Evolutionary conservation across 2,888 invertebrate species (phyloP).

Genomic region (Pachliopta kotzebuea): DNA sequence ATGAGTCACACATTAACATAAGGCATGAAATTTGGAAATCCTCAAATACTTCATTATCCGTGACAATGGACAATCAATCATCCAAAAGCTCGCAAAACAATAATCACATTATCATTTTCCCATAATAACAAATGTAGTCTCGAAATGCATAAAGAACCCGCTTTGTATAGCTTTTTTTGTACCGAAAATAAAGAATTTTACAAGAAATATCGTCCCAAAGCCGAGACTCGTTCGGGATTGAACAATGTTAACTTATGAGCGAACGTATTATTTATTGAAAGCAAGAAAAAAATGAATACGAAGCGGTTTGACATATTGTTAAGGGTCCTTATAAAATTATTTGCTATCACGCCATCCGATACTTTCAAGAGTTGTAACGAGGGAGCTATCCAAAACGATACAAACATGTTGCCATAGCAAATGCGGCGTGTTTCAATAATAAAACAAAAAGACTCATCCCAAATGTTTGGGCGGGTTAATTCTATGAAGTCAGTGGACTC

Average conservation of each 20-base stretch:
- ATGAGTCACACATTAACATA: slow-evolving; percentile 32
- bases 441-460: slow-evolving; percentile 44
- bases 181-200: slow-evolving; percentile 56
- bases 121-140: slow-evolving; percentile 75
- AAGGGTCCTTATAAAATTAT: slow-evolving; percentile 77
- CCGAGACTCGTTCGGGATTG: slow-evolving; percentile 61
- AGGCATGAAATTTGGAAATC: slow-evolving; percentile 54
- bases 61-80: slow-evolving; percentile 76
- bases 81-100: slow-evolving; percentile 74
- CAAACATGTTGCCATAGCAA: slow-evolving; percentile 49
- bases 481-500: slow-evolving; percentile 44
- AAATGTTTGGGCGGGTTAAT: slow-evolving; percentile 46
- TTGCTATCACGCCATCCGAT: slow-evolving; percentile 76
- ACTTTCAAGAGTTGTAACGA: slow-evolving; percentile 58
- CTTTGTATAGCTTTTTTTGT: slow-evolving; percentile 60
- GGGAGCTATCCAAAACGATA: slow-evolving; percentile 60
- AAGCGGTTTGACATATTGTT: slow-evolving; percentile 75
- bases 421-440: slow-evolving; percentile 49
- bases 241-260: slow-evolving; percentile 77
- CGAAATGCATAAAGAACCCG: slow-evolving; percentile 75
- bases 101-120: slow-evolving; percentile 79
- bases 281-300: slow-evolving; percentile 64
- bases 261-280: slow-evolving; percentile 75
- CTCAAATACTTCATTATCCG: slow-evolving; percentile 70
- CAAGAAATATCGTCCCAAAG: slow-evolving; percentile 68